Evolutionary conservation across 1,140 invertebrate species (phyloP).

Genomic region (Drosophila navojoa): DNA sequence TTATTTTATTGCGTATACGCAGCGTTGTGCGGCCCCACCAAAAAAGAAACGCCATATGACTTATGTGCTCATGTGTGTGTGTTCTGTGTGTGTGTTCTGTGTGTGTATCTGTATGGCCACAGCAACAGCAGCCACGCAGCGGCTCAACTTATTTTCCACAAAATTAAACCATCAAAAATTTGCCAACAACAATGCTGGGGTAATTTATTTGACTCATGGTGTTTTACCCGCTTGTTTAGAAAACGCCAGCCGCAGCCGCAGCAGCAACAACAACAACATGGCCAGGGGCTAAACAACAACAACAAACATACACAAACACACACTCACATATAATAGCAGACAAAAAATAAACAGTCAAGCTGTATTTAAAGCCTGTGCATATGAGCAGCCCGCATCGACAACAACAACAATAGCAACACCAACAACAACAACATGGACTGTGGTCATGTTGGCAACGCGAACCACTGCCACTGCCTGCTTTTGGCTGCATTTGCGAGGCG

Average conservation of each 20-base stretch:
- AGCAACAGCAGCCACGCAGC: conserved; percentile 77
- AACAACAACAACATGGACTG: conserved; percentile 39
- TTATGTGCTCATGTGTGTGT: conserved; percentile 47
- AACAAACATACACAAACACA: conserved; percentile 40
- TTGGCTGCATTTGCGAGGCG: background rate
- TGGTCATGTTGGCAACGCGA: conserved; percentile 61
- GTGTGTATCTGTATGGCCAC: conserved; percentile 66
- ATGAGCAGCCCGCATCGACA: conserved; percentile 39
- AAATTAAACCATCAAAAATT: conserved; percentile 83
- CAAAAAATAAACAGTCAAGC: conserved; percentile 32
- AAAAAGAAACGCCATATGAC: conserved; percentile 40
- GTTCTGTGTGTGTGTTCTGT: conserved; percentile 26
- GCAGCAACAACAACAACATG: conserved; percentile 24
- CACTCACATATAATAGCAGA: conserved; percentile 11
- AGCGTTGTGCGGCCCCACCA: background rate
- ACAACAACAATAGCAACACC: conserved; percentile 14
- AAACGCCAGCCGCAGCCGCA: conserved; percentile 49
- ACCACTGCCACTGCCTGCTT: conserved; percentile 22
- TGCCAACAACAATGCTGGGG: conserved; percentile 79
- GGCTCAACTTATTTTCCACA: conserved; percentile 82
- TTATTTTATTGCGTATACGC: conserved; percentile 82
- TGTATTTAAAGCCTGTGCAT: conserved; percentile 49
- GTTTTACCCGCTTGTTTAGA: conserved; percentile 61
- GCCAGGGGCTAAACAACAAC: conserved; percentile 7
- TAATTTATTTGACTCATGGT: conserved; percentile 82